A percentile compares a stretch with the other conserved stretches of the same genome.
Conservation (phyloP, 1,140 invertebrate species). For the Gonatopus flavifemur region DNA sequence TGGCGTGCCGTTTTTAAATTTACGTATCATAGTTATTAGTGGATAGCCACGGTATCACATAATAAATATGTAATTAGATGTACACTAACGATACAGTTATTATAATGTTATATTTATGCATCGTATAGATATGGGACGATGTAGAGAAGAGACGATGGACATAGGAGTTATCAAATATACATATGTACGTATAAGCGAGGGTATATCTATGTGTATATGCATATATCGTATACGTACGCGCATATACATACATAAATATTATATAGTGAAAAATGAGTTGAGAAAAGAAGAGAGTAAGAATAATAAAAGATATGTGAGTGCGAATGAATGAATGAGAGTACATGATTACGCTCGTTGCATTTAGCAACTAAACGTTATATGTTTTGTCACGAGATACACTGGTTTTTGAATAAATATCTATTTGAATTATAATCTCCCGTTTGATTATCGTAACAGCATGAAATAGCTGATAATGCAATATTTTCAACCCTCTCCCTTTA, state of each 20-base stretch:
- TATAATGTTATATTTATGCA: conserved; percentile 23
- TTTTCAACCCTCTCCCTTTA: too few species aligned
- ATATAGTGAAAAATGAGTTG: conserved; percentile 11
- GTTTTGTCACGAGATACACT: conserved; percentile 51
- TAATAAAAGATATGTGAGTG: conserved; percentile 18
- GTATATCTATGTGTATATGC: too few species aligned
- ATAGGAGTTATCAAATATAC: too few species aligned
- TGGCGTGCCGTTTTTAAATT: too few species aligned
- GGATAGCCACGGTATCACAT: conserved; percentile 36
- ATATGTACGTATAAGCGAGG: too few species aligned
- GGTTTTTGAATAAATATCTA: conserved; percentile 55
- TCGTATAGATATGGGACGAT: too few species aligned
- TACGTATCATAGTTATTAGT: conserved; percentile 22
- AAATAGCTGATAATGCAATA: too few species aligned
- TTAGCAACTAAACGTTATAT: conserved; percentile 34
- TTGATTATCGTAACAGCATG: too few species aligned
- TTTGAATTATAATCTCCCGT: conserved; percentile 52
- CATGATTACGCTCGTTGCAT: conserved; percentile 24
- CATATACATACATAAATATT: conserved; percentile 25
- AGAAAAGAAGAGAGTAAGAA: conserved; percentile 21
- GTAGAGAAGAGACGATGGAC: too few species aligned
- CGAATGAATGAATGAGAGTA: conserved; percentile 24
- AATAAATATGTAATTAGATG: conserved; percentile 35
- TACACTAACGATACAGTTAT: conserved; percentile 22
- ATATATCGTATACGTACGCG: conserved; percentile 22